Evolutionary conservation across 1,140 invertebrate species (phyloP).

Genomic region (Palaemon carinicauda): DNA sequence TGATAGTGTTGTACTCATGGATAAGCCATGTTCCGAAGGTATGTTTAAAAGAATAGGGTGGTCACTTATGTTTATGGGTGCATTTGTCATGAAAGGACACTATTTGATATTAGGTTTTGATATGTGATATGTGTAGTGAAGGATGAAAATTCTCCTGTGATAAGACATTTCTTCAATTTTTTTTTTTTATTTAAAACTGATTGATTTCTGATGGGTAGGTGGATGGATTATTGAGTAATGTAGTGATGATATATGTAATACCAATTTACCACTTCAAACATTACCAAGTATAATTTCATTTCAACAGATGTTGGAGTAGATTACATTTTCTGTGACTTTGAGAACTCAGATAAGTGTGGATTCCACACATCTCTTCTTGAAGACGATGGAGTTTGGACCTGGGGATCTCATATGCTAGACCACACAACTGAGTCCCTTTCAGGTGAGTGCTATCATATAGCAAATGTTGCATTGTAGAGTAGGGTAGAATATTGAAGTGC

Average conservation of each 20-base stretch:
- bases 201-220: neutral
- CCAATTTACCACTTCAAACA: too few species aligned
- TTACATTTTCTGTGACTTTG: slow-evolving; percentile 27
- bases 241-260: neutral
- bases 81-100: neutral
- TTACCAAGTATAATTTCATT: neutral
- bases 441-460: too few species aligned
- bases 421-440: neutral
- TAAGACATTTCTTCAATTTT: neutral
- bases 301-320: neutral
- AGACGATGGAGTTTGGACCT: slow-evolving; percentile 17
- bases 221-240: neutral
- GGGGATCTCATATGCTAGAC: slow-evolving; percentile 10
- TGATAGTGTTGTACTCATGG: neutral
- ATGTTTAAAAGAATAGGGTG: too few species aligned
- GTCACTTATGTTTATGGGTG: too few species aligned
- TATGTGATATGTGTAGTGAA: neutral
- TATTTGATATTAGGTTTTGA: neutral
- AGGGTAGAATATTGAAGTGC: neutral
- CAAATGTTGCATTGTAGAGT: neutral
- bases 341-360: slow-evolving; percentile 14
- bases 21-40: slow-evolving; percentile 32
- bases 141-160: neutral
- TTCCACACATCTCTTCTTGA: slow-evolving; percentile 11
- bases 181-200: neutral